Evolutionary conservation across 2,113 vertebrate genomes (phyloP).

Genomic region (Pipa parva): DNA sequence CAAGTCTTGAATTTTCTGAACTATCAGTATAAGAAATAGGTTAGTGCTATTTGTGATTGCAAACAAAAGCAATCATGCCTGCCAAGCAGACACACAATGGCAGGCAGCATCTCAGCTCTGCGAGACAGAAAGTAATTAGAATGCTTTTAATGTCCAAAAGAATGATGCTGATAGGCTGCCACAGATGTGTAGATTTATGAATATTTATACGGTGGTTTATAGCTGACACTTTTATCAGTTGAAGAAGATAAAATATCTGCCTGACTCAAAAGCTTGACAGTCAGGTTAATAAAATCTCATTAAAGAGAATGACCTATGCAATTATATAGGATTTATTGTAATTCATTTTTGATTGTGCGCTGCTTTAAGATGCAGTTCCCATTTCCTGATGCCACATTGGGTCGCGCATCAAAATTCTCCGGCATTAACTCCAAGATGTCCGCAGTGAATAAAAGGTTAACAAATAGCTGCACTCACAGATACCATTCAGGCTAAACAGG

Average conservation of each 20-base stretch:
- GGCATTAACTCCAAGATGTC: constrained; percentile 68
- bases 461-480: constrained; percentile 37
- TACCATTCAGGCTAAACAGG: neutral
- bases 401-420: constrained; percentile 73
- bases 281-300: constrained; percentile 99
- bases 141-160: constrained; percentile 84
- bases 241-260: constrained; percentile 97
- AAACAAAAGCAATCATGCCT: constrained; percentile 84
- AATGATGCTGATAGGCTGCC: constrained; percentile 83
- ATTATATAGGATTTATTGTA: constrained; percentile 98
- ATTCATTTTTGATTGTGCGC: constrained; percentile 84
- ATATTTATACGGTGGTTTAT: constrained; percentile 92
- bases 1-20: constrained; percentile 73
- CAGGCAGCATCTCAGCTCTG: constrained; percentile 78
- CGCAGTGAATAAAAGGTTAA: constrained; percentile 57
- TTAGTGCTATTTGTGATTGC: constrained; percentile 79
- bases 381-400: constrained; percentile 80
- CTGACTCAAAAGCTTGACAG: constrained; percentile 80
- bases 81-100: constrained; percentile 79
- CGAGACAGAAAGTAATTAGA: constrained; percentile 84
- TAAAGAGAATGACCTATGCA: constrained; percentile 95
- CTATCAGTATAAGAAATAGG: constrained; percentile 74
- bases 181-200: constrained; percentile 99
- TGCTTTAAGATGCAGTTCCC: constrained; percentile 84
- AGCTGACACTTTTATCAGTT: constrained; percentile 87